phyloP scores from a whole-genome alignment of 2,113 vertebrate genomes.

The Pluvialis apricaria region DNA sequence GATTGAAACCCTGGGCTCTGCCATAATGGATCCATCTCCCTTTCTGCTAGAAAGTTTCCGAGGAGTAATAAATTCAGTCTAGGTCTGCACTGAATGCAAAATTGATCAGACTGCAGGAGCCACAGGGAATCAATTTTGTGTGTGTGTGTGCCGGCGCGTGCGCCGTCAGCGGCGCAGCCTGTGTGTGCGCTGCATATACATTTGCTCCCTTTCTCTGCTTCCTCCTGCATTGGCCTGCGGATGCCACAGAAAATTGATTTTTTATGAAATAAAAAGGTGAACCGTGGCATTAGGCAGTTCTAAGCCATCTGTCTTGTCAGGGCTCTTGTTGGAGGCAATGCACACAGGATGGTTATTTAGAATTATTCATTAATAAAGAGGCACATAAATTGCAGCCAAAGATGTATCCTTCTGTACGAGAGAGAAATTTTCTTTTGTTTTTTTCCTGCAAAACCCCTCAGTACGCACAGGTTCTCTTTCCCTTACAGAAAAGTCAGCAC shows the following conservation, averaged over 20 bases:
- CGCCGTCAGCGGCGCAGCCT: background rate
- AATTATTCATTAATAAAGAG: background rate
- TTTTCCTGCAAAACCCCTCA: background rate
- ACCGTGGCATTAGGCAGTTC: background rate
- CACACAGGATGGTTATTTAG: background rate
- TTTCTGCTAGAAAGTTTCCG: background rate
- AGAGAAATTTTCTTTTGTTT: background rate
- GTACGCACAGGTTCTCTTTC: background rate
- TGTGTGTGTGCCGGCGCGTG: background rate
- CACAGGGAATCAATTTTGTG: background rate
- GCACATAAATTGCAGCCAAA: background rate
- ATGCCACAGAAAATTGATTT: background rate
- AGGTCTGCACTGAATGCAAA: background rate
- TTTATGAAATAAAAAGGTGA: background rate
- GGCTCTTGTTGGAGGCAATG: background rate
- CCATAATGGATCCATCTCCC: background rate
- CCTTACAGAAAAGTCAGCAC: background rate
- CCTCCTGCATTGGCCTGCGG: background rate
- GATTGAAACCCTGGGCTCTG: background rate
- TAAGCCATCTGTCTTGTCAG: background rate
- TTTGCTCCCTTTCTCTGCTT: background rate
- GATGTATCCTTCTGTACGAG: background rate
- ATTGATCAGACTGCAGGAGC: constrained; percentile 53
- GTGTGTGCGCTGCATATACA: background rate
- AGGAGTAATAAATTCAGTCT: constrained; percentile 22